phyloP scores from a whole-genome alignment of 2,888 invertebrate genomes.

The Meloe dianella region DNA sequence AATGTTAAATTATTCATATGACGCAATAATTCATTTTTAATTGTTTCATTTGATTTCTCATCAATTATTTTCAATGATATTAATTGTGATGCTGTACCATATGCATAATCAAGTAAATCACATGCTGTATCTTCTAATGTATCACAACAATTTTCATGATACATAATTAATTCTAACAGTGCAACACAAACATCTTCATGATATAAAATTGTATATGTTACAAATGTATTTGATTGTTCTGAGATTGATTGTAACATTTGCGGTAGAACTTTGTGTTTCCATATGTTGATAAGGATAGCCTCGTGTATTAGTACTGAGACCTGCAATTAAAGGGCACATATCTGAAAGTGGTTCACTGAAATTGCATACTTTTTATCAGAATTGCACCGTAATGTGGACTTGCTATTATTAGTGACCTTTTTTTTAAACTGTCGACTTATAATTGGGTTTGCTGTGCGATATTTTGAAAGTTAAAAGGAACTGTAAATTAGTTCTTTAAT shows the following conservation, averaged over 20 bases:
- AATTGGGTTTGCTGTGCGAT: too few relatives aligned
- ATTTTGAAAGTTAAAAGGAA: too few relatives aligned
- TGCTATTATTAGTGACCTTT: too few relatives aligned
- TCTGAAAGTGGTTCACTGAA: too few relatives aligned
- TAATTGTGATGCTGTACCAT: constrained; percentile 70
- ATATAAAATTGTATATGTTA: constrained; percentile 69
- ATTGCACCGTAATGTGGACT: too few relatives aligned
- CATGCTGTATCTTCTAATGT: constrained; percentile 76
- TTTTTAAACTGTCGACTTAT: too few relatives aligned
- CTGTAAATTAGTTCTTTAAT: too few relatives aligned
- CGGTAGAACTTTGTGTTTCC: constrained; percentile 84
- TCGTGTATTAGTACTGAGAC: constrained; percentile 79
- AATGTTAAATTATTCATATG: constrained; percentile 75
- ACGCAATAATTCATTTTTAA: constrained; percentile 68
- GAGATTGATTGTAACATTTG: constrained; percentile 73
- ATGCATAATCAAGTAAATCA: constrained; percentile 84
- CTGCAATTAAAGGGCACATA: too few relatives aligned
- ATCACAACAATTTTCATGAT: constrained; percentile 80
- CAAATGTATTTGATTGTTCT: constrained; percentile 73
- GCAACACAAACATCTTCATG: constrained; percentile 71
- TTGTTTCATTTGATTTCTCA: constrained; percentile 53
- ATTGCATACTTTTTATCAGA: too few relatives aligned
- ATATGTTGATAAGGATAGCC: constrained; percentile 80
- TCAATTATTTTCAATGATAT: constrained; percentile 63
- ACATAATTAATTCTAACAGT: constrained; percentile 81